Base-by-base conservation (phyloP, 2,888 invertebrate genomes). In the Eupithecia pulchellata region DNA sequence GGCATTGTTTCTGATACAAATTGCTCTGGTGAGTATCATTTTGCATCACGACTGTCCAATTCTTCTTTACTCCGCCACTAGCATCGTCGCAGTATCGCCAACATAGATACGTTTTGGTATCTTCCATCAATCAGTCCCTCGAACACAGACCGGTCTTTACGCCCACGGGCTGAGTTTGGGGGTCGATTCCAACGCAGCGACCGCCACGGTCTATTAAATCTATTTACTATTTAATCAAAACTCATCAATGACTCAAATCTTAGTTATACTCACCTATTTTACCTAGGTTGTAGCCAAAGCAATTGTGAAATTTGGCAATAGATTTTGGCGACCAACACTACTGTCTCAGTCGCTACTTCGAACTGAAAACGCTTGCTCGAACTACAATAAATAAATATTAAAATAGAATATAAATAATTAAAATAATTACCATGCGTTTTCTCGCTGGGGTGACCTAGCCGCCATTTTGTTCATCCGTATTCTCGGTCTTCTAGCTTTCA, bases 271-370 rank as follows among this genome's bases (percentile, higher is more conserved):
- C 25, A 52, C 4, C 25, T 52, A 52, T 52, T 52, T 52, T 25
- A 34, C 34, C 25, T 34, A 14, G 4, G 32, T 32, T 17, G 13
- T 11, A 20, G 60, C n/a, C 58, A 58, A 66, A 34, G 66, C 74
- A 84, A 85, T 91, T 91, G 90, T 84, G 91, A 88, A 91, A 92
- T 89, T 92, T 92, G 92, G 92, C 92, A 92, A 78, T 82, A 79
- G 69, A 75, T 81, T 84, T 87, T 91, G 91, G 92, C 76, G 64
- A 34, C 39, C 17, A 30, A 57, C 39, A 17, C 79, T 17, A 42
- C 57, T 34, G 14, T 20, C 34, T 61, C 61, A 64, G 34, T 64
- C 57, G n/a, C 25, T 47, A 47, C n/a, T 60, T 57, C 65, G 30
- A 63, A n/a, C 69, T 47, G 64, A 68, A 39, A 57, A 68, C 52